Evolutionary conservation across 2,888 invertebrate species (phyloP).

Genomic region (Macrosiphum euphorbiae): DNA sequence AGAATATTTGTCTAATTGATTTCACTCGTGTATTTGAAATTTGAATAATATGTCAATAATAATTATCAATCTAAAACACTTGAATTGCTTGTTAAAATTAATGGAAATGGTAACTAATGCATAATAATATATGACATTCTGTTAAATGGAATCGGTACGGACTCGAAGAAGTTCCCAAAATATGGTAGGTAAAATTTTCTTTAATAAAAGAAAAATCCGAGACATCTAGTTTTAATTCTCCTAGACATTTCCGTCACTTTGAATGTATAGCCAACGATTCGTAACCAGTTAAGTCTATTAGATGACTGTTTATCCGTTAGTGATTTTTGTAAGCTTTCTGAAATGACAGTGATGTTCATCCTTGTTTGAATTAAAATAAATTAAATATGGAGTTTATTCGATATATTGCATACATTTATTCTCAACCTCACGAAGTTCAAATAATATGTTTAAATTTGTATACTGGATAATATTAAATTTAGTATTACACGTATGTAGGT

Average conservation of each 20-base stretch:
- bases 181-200: not conserved
- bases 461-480: not conserved
- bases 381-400: not conserved
- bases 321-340: not conserved
- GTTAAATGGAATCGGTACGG: not conserved
- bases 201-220: conserved; percentile 8
- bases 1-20: not conserved
- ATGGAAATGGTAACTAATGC: not conserved
- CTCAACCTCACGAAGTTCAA: not conserved
- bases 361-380: conserved; percentile 4
- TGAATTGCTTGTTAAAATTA: not conserved
- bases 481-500: not conserved
- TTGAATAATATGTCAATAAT: not conserved
- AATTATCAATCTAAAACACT: not conserved
- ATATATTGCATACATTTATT: not conserved
- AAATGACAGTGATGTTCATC: not conserved
- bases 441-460: not conserved
- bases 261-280: not conserved
- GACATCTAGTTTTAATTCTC: not conserved
- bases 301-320: not conserved
- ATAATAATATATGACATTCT: not conserved
- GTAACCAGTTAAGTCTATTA: not conserved
- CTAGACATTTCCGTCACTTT: conserved; percentile 3
- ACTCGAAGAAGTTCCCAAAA: not conserved
- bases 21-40: not conserved